Evolutionary conservation across 2,888 invertebrate species (phyloP).

Genomic region (Agonum fuliginosum): DNA sequence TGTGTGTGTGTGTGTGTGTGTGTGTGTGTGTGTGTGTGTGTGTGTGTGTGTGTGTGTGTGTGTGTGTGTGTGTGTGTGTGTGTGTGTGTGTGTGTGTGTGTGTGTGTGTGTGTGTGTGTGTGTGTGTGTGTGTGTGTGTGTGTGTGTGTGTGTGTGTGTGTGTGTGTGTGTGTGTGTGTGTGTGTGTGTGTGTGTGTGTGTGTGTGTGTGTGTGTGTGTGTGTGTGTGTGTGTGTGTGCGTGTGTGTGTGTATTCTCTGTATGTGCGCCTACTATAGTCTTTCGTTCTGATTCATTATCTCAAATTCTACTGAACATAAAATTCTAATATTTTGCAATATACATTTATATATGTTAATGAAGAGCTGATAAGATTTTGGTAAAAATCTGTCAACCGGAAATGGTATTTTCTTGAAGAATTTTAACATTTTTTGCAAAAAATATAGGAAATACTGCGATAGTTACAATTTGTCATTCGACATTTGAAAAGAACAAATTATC

Average conservation of each 20-base stretch:
- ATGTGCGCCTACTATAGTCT: no score
- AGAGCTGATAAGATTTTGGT: no score
- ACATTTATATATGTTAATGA: no score
- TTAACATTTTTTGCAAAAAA: no score
- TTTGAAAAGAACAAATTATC: no score
- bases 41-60: constrained; percentile 23
- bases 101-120: constrained; percentile 23
- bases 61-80: constrained; percentile 23
- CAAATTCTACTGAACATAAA: no score
- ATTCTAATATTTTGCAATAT: no score
- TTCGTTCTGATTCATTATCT: no score
- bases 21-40: constrained; percentile 20
- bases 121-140: constrained; percentile 23
- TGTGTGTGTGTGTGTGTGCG: constrained; percentile 20
- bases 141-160: constrained; percentile 23
- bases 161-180: constrained; percentile 23
- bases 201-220: constrained; percentile 23
- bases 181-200: constrained; percentile 23
- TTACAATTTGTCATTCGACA: no score
- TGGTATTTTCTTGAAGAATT: no score
- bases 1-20: constrained; percentile 13
- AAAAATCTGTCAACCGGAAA: no score
- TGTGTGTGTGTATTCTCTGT: constrained; percentile 12
- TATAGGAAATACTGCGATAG: no score
- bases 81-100: constrained; percentile 23